These are phyloP conservation scores for Phocoena sinus DNA, from an alignment of 2,113 vertebrate genomes.

Conservation along the genomic window DNA sequence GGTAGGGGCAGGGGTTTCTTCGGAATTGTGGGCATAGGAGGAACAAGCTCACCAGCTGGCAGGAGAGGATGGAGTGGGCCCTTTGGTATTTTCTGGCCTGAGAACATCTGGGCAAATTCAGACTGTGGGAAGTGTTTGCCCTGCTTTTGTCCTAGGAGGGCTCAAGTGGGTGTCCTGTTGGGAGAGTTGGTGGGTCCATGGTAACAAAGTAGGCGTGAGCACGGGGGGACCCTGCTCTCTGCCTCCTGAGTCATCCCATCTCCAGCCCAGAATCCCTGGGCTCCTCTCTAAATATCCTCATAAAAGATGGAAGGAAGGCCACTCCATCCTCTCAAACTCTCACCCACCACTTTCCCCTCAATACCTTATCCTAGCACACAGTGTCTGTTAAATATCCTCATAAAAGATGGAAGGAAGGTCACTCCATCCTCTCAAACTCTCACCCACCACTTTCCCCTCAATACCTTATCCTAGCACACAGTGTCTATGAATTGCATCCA, in stretches of 20 bases:
- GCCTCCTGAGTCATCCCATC: neutral
- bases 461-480: neutral
- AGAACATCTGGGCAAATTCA: neutral
- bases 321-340: neutral
- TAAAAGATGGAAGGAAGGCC: neutral
- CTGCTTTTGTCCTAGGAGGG: neutral
- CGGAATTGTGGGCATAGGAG: neutral
- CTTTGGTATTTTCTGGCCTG: neutral
- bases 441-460: neutral
- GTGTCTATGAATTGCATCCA: neutral
- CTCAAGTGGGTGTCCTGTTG: neutral
- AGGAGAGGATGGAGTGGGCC: neutral
- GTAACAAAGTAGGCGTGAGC: neutral
- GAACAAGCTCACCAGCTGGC: neutral
- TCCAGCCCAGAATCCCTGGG: neutral
- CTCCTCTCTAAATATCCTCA: neutral
- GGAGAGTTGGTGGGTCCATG: neutral
- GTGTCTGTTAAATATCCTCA: neutral
- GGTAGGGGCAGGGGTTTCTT: neutral
- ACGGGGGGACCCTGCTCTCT: neutral
- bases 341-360: neutral
- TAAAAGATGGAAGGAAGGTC: neutral
- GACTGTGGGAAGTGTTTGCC: neutral
- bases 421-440: neutral
- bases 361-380: neutral